A percentile compares a stretch with the other conserved stretches of the same genome.
Evolutionary conservation across 2,888 invertebrate species (phyloP).

Genomic region (Biston stratarius): DNA sequence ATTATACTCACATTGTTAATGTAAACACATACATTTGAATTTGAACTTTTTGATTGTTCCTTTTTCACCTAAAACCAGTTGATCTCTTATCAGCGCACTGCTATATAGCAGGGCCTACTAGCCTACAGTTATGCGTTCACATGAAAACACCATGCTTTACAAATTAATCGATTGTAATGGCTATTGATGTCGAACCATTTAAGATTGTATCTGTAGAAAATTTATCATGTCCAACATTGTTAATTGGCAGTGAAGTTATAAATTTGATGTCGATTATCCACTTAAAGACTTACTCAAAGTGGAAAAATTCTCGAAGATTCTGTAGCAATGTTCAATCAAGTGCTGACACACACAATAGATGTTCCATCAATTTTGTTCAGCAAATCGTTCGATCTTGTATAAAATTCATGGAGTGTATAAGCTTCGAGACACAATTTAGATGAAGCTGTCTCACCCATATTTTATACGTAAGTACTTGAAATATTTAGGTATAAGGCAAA

Average conservation of each 20-base stretch:
- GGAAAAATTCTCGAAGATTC: constrained; percentile 34
- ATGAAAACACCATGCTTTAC: not conserved
- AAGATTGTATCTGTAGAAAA: constrained; percentile 4
- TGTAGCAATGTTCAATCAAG: constrained; percentile 73
- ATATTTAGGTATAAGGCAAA: not conserved
- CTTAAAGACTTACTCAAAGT: constrained; percentile 15
- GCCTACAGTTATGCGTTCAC: too few species aligned
- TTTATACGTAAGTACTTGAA: not conserved
- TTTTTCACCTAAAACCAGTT: too few species aligned
- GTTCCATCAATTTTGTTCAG: constrained; percentile 84
- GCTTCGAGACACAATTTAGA: constrained; percentile 22
- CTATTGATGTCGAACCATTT: constrained; percentile 4
- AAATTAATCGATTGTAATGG: not conserved
- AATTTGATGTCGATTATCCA: constrained; percentile 38
- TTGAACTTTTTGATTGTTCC: too few species aligned
- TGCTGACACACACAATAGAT: constrained; percentile 80
- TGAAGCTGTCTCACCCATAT: constrained; percentile 10
- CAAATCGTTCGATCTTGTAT: constrained; percentile 86
- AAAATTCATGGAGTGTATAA: constrained; percentile 84
- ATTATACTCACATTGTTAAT: too few species aligned
- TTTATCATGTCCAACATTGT: constrained; percentile 15
- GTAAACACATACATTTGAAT: too few species aligned
- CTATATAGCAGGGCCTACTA: too few species aligned
- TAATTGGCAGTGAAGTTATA: constrained; percentile 36
- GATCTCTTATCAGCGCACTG: too few species aligned